Evolutionary conservation across 2,797 vertebrate genomes (phyloP), one percentile per base, ranked within the genome.

Genomic region (Macropus fuliginosus): DNA sequence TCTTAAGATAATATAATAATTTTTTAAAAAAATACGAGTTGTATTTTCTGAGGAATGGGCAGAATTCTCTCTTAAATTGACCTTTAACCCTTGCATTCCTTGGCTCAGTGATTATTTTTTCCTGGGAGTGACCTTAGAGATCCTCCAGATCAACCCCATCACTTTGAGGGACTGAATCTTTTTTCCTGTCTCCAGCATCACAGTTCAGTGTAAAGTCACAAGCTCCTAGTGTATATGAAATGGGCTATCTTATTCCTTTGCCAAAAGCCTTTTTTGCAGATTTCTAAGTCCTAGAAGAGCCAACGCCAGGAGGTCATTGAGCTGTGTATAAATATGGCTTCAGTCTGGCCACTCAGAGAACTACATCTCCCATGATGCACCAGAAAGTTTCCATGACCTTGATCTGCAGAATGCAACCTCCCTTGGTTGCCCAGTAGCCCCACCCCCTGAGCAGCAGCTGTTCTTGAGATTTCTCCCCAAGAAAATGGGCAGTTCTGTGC

Each of bases 351-450:
- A 18, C 13, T 56, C 3, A 14, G 50, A 94, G 92, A 95, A 95
- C 96, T 57, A 74, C 94, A 92, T 54, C 13, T 94, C 92, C 96
- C 95, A 91, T 92, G 34, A 92, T 92, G 94, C 95, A 52, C 21
- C 9, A 10, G 8, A 9, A 40, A 13, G 52, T 57, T 56, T n/a
- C 21, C 62, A 56, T 56, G 91, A 91, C 62, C 55, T 0, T 55
- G 55, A 11, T 57, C 92, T 62, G 87, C 87, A 94, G 74, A 46
- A 11, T 46, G 57, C 21, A 50, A 92, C n/a, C 52, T 29, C 12
- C 2, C 40, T 89, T 54, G 54, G 92, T 90, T 95, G 91, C 57
- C 54, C 55, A 31, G 40, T 66, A 91, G 91, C 57, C 29, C 46
- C 46, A 52, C 81, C 89, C 55, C 21, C 66, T 55, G n/a, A 24